Evolutionary conservation across 2,113 vertebrate genomes (phyloP).

Genomic region (Caloenas nicobarica): DNA sequence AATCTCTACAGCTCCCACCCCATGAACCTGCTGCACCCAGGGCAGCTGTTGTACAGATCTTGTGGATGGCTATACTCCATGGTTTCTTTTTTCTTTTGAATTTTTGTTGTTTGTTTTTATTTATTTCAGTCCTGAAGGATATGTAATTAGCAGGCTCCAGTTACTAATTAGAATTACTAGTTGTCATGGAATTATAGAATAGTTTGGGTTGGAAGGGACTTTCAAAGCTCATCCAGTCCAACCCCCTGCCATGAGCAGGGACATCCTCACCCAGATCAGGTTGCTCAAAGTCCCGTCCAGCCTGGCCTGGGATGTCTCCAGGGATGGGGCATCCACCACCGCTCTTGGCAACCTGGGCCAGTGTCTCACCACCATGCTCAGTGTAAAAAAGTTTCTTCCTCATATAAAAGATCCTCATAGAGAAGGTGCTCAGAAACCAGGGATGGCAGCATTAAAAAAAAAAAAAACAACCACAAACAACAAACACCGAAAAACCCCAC

Average conservation of each 20-base stretch:
- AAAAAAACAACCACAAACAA: too few relatives aligned
- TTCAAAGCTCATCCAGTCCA: too few relatives aligned
- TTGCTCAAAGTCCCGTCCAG: too few relatives aligned
- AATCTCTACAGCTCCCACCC: not conserved
- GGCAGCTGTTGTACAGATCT: not conserved
- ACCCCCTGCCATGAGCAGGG: too few relatives aligned
- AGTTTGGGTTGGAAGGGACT: too few relatives aligned
- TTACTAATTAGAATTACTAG: not conserved
- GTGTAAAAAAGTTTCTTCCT: too few relatives aligned
- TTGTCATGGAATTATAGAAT: not conserved
- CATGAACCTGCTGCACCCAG: not conserved
- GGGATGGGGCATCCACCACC: too few relatives aligned
- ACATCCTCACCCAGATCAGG: too few relatives aligned
- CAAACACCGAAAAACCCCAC: too few relatives aligned
- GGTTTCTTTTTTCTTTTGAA: not conserved
- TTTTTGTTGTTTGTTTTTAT: not conserved
- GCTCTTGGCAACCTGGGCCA: too few relatives aligned
- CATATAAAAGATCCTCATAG: not conserved
- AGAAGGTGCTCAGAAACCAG: not conserved
- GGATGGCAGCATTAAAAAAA: not conserved
- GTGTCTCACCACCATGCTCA: too few relatives aligned
- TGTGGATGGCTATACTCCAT: not conserved
- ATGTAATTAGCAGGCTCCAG: not conserved
- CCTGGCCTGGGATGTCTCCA: too few relatives aligned
- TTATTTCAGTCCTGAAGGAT: not conserved